Conservation (phyloP, 2,797 vertebrate genomes). For the Caiman crocodilus region DNA sequence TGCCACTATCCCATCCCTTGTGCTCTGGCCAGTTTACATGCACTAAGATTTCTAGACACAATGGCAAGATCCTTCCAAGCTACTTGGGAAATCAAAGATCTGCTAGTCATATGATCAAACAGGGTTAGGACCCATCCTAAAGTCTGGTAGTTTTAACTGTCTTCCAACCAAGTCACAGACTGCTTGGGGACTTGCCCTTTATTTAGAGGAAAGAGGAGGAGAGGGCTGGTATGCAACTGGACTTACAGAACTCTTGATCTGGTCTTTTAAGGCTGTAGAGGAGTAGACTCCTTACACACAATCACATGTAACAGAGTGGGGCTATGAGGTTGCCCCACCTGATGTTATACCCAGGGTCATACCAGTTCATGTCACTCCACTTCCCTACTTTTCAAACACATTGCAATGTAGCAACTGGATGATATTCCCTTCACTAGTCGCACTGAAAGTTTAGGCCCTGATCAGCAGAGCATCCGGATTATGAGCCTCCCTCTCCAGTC, state of each 20-base stretch:
- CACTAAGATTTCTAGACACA: too few species aligned
- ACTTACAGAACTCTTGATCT: not conserved
- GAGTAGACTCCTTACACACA: not conserved
- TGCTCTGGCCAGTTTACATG: too few species aligned
- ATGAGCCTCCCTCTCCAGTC: not conserved
- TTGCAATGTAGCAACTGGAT: too few species aligned
- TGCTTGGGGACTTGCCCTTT: not conserved
- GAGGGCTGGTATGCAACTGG: not conserved
- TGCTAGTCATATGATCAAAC: not conserved
- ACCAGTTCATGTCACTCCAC: too few species aligned
- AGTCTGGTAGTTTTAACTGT: not conserved
- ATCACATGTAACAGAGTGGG: too few species aligned
- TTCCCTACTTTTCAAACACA: too few species aligned
- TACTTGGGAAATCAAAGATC: not conserved
- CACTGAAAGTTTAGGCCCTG: not conserved
- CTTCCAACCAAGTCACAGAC: not conserved
- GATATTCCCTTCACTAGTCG: not conserved
- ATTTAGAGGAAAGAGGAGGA: not conserved
- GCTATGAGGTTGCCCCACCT: too few species aligned
- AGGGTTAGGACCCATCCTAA: not conserved
- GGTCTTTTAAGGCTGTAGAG: not conserved
- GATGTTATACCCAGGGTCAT: too few species aligned
- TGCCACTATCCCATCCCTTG: too few species aligned
- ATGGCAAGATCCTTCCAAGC: too few species aligned
- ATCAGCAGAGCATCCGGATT: not conserved